Base-by-base conservation (phyloP, 2,797 vertebrate species). In the Heteromormyrus szaboi region DNA sequence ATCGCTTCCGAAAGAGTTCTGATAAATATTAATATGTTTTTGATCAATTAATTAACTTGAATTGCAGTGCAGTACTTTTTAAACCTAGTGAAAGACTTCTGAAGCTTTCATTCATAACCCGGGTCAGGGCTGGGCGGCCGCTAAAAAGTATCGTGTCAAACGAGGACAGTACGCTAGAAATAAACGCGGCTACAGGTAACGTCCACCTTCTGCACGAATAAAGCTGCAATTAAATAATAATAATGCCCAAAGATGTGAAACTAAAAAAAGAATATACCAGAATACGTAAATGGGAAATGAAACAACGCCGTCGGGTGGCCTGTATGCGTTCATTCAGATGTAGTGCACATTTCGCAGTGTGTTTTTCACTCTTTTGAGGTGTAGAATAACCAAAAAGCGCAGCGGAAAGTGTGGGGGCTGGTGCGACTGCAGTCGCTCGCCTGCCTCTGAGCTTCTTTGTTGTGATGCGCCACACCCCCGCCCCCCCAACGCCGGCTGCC, bases 401-500 rank as follows among this genome's bases (percentile, higher is more conserved):
- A 92, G 92, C 94, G 90, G 92, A 81, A 81, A n/a, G 76, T 81
- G 76, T 89, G 92, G 93, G 93, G 94, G 91, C 93, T 93, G 94
- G 92, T 93, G 92, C 92, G 93, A 90, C 92, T 93, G 94, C 93
- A 93, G 94, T 93, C 93, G 93, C 93, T 92, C 92, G 93, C 94
- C 93, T 95, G 94, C 93, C 94, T 94, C 89, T 91, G 93, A 91
- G 95, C 94, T 94, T 91, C 96, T 96, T 96, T 97, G 96, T 97
- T 97, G 94, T 95, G 95, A 96, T 95, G 96, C 94, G 95, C 96
- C 96, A 96, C 95, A 95, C 96, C 96, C 95, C 96, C 95, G 92
- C 92, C 48, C 44, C 81, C 44, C 90, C 14, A 41, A 94, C 92
- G 94, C 93, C 95, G 95, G 94, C 95, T 95, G 96, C 96, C 96